Conservation (phyloP, 2,797 vertebrate genomes). For the Chaenodraco wilsoni region DNA sequence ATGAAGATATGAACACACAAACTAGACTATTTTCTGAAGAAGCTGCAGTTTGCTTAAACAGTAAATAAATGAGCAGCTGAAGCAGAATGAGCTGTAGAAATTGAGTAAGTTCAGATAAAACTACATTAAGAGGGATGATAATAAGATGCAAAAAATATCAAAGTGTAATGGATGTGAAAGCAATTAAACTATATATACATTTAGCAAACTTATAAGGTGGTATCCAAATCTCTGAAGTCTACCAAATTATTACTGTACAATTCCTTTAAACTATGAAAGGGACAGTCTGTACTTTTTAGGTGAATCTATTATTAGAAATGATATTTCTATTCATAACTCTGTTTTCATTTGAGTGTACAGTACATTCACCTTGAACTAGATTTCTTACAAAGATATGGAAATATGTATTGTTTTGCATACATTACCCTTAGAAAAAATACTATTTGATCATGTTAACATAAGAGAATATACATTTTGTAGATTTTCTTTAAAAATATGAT, state of each 20-base stretch:
- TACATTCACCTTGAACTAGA: too few species aligned
- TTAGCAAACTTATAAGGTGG: not conserved
- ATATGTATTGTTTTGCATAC: too few species aligned
- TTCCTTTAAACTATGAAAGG: not conserved
- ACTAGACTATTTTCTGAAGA: conserved; percentile 3
- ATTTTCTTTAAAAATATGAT: too few species aligned
- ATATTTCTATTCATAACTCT: too few species aligned
- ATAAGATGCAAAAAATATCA: not conserved
- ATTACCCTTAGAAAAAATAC: too few species aligned
- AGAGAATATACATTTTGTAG: too few species aligned
- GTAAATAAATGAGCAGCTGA: conserved; percentile 32
- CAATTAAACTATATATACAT: accelerated
- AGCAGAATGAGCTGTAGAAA: conserved; percentile 24
- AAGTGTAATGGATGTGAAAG: not conserved
- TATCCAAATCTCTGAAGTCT: not conserved
- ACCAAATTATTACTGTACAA: not conserved
- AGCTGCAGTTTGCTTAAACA: conserved; percentile 1
- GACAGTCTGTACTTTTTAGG: too few species aligned
- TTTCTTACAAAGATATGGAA: too few species aligned
- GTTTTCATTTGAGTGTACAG: too few species aligned
- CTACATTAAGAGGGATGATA: not conserved
- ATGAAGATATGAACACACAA: conserved; percentile 12
- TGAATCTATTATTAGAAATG: too few species aligned
- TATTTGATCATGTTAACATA: too few species aligned
- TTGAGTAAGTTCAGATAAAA: too few species aligned